Conservation (phyloP, 2,797 vertebrate genomes). For the Oceanodroma leucorhoa region DNA sequence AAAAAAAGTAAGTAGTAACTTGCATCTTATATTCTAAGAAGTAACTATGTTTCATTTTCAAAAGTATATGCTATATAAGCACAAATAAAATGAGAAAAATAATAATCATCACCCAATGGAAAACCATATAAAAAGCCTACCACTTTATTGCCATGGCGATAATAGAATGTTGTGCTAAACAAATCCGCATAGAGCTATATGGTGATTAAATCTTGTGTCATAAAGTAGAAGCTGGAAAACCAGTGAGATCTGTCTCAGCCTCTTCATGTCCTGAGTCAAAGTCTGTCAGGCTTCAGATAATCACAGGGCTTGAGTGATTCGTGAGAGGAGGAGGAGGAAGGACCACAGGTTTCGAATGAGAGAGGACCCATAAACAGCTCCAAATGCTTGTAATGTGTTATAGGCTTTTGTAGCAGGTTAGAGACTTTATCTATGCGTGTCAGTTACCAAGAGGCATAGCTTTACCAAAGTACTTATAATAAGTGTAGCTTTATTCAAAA, state of each 20-base stretch:
- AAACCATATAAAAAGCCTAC: conserved; percentile 29
- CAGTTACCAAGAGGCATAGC: neutral
- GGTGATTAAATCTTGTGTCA: conserved; percentile 23
- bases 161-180: conserved; percentile 42
- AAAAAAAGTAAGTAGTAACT: neutral
- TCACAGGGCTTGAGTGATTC: neutral
- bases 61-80: conserved; percentile 16
- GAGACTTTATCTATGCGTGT: neutral
- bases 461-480: neutral
- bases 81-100: conserved; percentile 32
- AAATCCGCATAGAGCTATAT: neutral
- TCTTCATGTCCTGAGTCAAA: neutral
- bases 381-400: neutral
- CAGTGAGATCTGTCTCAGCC: neutral
- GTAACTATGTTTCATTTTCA: neutral
- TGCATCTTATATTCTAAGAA: neutral
- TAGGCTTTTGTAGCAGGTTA: neutral
- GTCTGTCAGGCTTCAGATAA: neutral
- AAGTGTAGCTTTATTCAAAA: neutral
- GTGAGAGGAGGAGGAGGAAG: neutral
- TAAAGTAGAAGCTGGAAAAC: neutral
- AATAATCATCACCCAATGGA: neutral
- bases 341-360: neutral
- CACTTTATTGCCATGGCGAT: conserved; percentile 61
- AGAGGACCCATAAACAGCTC: neutral